Conservation (phyloP, 2,113 vertebrate genomes). For the Ophthalmolycus amberensis region DNA sequence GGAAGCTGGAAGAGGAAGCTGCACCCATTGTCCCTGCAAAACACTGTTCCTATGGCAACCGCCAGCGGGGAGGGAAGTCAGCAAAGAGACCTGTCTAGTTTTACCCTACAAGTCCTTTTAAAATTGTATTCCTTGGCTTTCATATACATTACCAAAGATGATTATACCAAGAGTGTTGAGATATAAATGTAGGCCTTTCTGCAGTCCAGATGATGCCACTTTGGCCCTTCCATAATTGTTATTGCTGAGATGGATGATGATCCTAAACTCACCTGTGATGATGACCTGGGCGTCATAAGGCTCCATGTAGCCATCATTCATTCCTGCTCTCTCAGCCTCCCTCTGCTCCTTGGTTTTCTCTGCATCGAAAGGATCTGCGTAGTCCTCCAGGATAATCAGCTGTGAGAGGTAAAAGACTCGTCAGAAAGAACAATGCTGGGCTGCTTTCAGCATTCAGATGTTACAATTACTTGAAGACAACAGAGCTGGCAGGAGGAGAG, state of each 20-base stretch:
- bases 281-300: conserved; percentile 97
- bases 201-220: not conserved
- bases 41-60: conserved; percentile 83
- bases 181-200: not conserved
- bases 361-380: conserved; percentile 94
- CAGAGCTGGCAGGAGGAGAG: not conserved
- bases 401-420: conserved; percentile 52
- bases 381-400: conserved; percentile 96
- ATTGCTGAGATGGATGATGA: not conserved
- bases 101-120: conserved; percentile 45
- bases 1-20: conserved; percentile 89
- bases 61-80: conserved; percentile 71
- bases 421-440: conserved; percentile 33
- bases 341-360: conserved; percentile 92
- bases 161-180: not conserved
- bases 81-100: conserved; percentile 47
- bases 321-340: conserved; percentile 89
- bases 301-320: conserved; percentile 97
- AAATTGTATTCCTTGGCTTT: not conserved
- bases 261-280: conserved; percentile 89
- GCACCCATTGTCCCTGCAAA: conserved; percentile 86
- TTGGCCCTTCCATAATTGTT: not conserved
- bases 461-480: conserved; percentile 27
- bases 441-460: conserved; percentile 19
- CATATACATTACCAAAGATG: not conserved